Evolutionary conservation across 1,140 invertebrate species (phyloP), one percentile per base, ranked within the genome.

Genomic region (Panagrolaimus sp.): DNA sequence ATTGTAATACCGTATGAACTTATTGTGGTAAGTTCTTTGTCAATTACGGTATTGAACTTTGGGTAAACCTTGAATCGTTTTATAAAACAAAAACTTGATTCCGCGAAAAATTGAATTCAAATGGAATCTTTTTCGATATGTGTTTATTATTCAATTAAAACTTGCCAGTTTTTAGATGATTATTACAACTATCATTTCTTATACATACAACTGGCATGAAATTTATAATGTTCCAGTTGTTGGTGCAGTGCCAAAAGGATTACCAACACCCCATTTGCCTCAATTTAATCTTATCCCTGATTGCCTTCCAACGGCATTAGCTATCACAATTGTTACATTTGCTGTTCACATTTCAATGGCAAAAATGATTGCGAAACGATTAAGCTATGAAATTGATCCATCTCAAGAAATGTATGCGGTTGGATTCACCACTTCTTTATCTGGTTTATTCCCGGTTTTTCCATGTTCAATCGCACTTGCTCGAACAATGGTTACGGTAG

Each of bases 301-400:
- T n/a, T 55, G 84, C 6, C 44, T 83, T 47, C 38, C 55, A 2
- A 77, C 84, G 65, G 78, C 80, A 43, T 79, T 87, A 65, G 84
- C 84, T 38, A 83, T 87, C 15, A 81, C 85, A 15, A 83, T 88
- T 47, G 80, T 88, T 43, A 79, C 83, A 5, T 80, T 85, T 9
- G 83, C 84, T 12, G 84, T 85, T 62, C 83, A 84, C 43, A 81
- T 85, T 62, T 84, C 85, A n/a, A 80, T 86, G 77, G 84, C 84
- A 9, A 85, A 85, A 75, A 81, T 85, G 63, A 83, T 84, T 65
- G 84, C 83, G 17, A 84, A 85, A 69, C 83, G 81, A 52, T 78
- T 84, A 67, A 82, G 83, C 67, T 85, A 86, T 69, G 78, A 84
- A 71, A 75, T 86, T 0, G 83, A 85, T 69, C 77, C 84, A 58